Conservation (phyloP, 2,797 vertebrate genomes). For the Falco peregrinus region DNA sequence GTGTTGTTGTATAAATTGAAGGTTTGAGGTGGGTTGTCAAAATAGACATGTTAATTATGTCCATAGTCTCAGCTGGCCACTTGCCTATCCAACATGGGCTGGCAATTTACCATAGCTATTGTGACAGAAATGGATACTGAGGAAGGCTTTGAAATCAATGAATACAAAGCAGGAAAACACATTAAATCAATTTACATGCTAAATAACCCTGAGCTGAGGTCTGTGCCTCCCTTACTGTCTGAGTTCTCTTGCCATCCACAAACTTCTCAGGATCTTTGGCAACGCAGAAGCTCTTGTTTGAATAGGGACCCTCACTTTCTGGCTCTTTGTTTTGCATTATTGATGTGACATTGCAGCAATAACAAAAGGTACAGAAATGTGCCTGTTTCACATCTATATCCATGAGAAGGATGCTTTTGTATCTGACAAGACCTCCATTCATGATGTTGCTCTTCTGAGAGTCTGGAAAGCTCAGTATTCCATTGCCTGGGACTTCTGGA, state of each 20-base stretch:
- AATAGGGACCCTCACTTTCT: neutral
- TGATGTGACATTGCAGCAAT: neutral
- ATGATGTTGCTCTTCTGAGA: neutral
- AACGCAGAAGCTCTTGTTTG: neutral
- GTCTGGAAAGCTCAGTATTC: neutral
- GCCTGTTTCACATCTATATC: neutral
- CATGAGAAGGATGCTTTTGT: neutral
- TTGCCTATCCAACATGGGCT: neutral
- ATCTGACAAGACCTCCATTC: neutral
- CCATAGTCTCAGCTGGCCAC: neutral
- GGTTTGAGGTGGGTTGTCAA: neutral
- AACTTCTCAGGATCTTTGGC: neutral
- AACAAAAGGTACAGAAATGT: neutral
- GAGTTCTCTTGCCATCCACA: neutral
- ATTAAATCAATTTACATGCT: neutral
- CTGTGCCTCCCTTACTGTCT: neutral
- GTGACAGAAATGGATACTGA: neutral
- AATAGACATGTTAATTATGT: neutral
- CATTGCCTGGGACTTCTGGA: neutral
- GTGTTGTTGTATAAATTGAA: neutral
- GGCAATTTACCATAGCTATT: neutral
- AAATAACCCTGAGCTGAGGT: neutral
- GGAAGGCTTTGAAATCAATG: constrained; percentile 8
- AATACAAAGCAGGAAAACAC: constrained; percentile 5
- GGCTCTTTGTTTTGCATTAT: neutral